These are phyloP conservation scores for Macroramphosus scolopax DNA, from an alignment of 2,797 vertebrate genomes.

Conservation along the genomic window DNA sequence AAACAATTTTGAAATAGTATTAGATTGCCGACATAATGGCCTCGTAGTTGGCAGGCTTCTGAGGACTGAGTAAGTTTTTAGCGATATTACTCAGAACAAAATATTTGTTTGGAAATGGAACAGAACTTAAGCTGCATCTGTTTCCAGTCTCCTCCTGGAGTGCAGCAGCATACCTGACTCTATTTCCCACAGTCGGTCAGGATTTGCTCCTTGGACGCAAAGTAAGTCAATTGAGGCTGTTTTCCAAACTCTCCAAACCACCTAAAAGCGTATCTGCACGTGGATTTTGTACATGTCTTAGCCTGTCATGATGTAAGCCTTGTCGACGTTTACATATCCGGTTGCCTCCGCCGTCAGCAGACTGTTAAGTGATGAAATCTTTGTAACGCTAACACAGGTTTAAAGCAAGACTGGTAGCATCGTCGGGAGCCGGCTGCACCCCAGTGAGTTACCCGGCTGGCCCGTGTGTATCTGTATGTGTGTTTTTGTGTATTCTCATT, in stretches of 20 bases:
- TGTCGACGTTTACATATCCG: conserved; percentile 67
- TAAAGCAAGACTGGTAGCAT: conserved; percentile 33
- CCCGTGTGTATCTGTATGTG: conserved; percentile 49
- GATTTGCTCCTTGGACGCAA: too few relatives aligned
- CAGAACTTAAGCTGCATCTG: not conserved
- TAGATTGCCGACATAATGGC: not conserved
- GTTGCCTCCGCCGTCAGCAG: conserved; percentile 63
- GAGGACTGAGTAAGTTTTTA: too few relatives aligned
- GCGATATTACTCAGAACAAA: too few relatives aligned
- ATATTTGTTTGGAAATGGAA: too few relatives aligned
- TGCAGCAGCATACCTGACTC: too few relatives aligned
- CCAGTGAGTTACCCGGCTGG: conserved; percentile 56
- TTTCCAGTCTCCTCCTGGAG: not conserved
- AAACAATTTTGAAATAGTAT: not conserved
- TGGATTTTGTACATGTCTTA: conserved; percentile 21
- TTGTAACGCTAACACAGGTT: conserved; percentile 33
- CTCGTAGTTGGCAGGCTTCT: too few relatives aligned
- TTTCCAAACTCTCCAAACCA: conserved; percentile 2
- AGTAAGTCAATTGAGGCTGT: too few relatives aligned
- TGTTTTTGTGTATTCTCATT: conserved; percentile 53
- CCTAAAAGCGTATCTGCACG: conserved; percentile 11
- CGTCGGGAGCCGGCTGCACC: conserved; percentile 32
- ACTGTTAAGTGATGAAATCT: conserved; percentile 54
- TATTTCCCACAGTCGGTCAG: not conserved
- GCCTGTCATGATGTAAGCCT: too few relatives aligned